phyloP scores from a whole-genome alignment of 2,797 vertebrate species.

The Gambelia wislizenii region DNA sequence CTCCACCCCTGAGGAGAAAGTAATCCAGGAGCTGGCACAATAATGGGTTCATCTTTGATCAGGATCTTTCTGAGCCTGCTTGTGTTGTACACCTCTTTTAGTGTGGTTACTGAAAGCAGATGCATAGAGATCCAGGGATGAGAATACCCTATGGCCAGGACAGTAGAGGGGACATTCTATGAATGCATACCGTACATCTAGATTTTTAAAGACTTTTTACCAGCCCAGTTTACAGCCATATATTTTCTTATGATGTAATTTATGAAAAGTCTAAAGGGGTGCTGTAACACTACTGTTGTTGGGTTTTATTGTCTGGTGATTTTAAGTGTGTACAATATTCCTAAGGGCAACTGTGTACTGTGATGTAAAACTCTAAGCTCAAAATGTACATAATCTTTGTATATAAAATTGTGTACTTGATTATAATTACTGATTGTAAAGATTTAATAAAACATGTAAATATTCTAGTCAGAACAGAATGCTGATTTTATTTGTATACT shows the following conservation, averaged over 20 bases:
- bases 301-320: conserved; percentile 77
- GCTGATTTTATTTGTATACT: neutral
- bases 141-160: conserved; percentile 70
- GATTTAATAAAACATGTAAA: conserved; percentile 88
- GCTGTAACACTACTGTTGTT: conserved; percentile 79
- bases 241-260: conserved; percentile 83
- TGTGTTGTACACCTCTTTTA: neutral
- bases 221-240: conserved; percentile 81
- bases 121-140: neutral
- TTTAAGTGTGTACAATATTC: conserved; percentile 77
- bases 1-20: neutral
- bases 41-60: neutral
- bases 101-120: neutral
- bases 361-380: conserved; percentile 85
- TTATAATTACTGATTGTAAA: conserved; percentile 87
- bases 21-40: neutral
- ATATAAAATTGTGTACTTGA: conserved; percentile 85
- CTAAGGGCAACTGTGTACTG: conserved; percentile 82
- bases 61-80: neutral
- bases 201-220: conserved; percentile 81
- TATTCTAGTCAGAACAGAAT: conserved; percentile 75
- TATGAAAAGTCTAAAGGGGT: conserved; percentile 79
- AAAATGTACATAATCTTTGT: conserved; percentile 83
- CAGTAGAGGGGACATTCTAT: conserved; percentile 79
- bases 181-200: conserved; percentile 81